These are phyloP conservation scores for Notothenia rossii DNA, from an alignment of 2,113 vertebrate genomes.

Conservation along the genomic window DNA sequence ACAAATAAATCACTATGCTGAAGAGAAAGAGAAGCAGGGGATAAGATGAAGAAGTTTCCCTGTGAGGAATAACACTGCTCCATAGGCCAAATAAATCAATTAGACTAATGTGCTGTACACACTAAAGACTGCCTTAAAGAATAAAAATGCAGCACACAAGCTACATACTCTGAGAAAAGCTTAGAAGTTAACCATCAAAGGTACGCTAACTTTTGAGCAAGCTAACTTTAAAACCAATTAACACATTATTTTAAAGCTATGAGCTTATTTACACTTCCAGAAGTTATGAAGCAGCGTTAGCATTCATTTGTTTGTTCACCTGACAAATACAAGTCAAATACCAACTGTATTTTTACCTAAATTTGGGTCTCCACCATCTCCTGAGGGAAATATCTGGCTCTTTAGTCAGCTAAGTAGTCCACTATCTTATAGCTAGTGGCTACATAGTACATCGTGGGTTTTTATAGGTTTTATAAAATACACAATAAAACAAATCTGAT, in stretches of 20 bases:
- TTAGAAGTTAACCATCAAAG: background rate
- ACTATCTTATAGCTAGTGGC: background rate
- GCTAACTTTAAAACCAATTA: background rate
- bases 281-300: background rate
- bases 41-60: conserved; percentile 50
- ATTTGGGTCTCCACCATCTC: background rate
- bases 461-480: too few relatives aligned
- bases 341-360: background rate
- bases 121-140: conserved; percentile 25
- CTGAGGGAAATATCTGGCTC: background rate
- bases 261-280: too few relatives aligned
- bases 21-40: conserved; percentile 49
- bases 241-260: background rate
- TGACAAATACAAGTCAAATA: background rate
- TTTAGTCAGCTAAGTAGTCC: background rate
- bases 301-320: background rate
- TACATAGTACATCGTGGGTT: too few relatives aligned
- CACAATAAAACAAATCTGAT: too few relatives aligned
- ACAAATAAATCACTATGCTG: conserved; percentile 68
- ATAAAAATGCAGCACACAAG: background rate
- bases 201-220: background rate
- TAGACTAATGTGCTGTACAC: conserved; percentile 40
- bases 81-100: conserved; percentile 52
- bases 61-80: conserved; percentile 22
- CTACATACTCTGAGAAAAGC: background rate